Base-by-base conservation (phyloP, 2,113 vertebrate species). In the Sporophila hypoxantha region DNA sequence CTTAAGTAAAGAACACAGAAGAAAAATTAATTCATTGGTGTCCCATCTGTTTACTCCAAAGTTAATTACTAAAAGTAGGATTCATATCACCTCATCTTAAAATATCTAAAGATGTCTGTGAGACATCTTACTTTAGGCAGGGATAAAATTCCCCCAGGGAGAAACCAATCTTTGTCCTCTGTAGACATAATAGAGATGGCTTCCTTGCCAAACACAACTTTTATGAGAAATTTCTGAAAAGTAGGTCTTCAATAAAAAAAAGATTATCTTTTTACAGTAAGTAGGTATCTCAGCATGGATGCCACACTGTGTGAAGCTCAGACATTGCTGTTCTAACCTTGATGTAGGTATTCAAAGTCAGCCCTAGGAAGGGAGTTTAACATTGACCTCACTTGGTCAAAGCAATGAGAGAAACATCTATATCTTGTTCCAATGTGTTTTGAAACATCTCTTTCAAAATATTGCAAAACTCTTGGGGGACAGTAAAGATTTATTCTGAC, bases 391-490 rank as follows among this genome's bases (percentile, higher is more conserved):
- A 0, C 18, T 23, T 78, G 18, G 10, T 55, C 18, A 78, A 89
- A 76, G 8, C 36, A 39, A 22, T 36, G 23, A 59, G 30, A 81
- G 39, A 86, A 77, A 29, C 3, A n/a, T 17, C 8, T 37, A 2
- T 71, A 20, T 30, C 9, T 78, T 82, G 2, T 46, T 82, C 11
- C 22, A 61, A 1, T 8, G 6, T 60, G 16, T 65, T 89, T 85
- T 85, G 44, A 52, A 21, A 34, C 6, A 34, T 3, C 2, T 82
- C 10, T 80, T 52, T 64, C 34, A 66, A 88, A 88, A 87, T 37
- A 7, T 1, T 64, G 22, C 8, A 15, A 46, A 85, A 14, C 0
- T 65, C n/a, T 61, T 26, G 2, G 2, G 6, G n/a, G 3, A 2
- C 1, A 70, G 23, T 50, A 36, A 34, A 47, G 3, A 29, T 15